These are phyloP conservation scores for Bungarus multicinctus DNA, from an alignment of 2,113 vertebrate species.

Conservation along the genomic window DNA sequence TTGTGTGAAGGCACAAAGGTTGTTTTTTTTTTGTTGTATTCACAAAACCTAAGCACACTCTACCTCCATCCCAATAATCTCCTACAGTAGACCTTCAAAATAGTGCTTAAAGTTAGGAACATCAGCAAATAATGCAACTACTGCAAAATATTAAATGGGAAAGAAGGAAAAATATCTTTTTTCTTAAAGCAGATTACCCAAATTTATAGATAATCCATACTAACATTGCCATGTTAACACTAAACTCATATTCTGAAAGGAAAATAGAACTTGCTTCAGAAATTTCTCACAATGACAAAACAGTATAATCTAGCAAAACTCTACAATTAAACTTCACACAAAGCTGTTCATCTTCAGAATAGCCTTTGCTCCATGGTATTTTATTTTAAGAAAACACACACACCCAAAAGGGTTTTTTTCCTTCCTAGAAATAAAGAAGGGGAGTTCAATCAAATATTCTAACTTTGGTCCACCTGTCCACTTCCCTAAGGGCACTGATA, in stretches of 20 bases:
- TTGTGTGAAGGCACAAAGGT: slow-evolving; percentile 71
- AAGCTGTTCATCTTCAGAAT: slow-evolving; percentile 42
- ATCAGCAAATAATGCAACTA: slow-evolving; percentile 20
- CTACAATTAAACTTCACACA: slow-evolving; percentile 58
- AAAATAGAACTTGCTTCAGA: slow-evolving; percentile 28
- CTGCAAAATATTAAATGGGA: slow-evolving; percentile 17
- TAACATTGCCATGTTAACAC: neutral
- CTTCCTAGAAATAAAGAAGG: slow-evolving; percentile 30
- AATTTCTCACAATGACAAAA: slow-evolving; percentile 55
- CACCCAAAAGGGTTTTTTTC: slow-evolving; percentile 21
- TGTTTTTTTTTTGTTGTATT: slow-evolving; percentile 51
- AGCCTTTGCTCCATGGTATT: slow-evolving; percentile 48
- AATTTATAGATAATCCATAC: neutral
- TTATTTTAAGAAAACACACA: slow-evolving; percentile 2
- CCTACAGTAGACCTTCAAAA: slow-evolving; percentile 27
- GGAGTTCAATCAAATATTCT: slow-evolving; percentile 57
- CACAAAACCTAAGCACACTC: slow-evolving; percentile 41
- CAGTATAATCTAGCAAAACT: slow-evolving; percentile 48
- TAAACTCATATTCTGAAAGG: neutral
- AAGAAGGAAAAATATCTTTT: neutral
- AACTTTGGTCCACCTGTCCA: slow-evolving; percentile 71
- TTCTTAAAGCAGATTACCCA: neutral
- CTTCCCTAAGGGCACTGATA: slow-evolving; percentile 50
- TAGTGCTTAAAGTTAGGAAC: slow-evolving; percentile 39
- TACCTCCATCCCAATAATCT: slow-evolving; percentile 32